Percentiles rank a stretch among this genome's conserved stretches.
These are phyloP conservation scores for Zaprionus capensis DNA, from an alignment of 1,140 invertebrate species.

Conservation along the genomic window DNA sequence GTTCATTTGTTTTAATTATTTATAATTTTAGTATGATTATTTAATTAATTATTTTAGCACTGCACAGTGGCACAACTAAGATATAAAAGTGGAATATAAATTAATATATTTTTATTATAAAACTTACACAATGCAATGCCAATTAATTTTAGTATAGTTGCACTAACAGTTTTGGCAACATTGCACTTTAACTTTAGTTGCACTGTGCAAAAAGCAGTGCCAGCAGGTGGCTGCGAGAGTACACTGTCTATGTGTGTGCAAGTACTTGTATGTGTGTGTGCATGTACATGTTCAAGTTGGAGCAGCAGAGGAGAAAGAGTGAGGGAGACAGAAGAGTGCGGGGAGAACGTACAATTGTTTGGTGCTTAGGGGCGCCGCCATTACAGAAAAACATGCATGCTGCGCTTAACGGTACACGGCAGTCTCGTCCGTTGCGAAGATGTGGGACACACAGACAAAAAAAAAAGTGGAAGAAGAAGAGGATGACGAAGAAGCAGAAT, in stretches of 20 bases:
- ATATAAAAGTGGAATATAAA: not conserved
- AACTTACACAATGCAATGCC: not conserved
- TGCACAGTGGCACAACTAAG: conserved; percentile 15
- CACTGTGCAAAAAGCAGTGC: conserved; percentile 35
- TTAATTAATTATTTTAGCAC: not conserved
- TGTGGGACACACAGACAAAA: conserved; percentile 45
- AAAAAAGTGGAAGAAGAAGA: conserved; percentile 22
- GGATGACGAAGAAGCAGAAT: not conserved
- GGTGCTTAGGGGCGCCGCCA: conserved; percentile 39
- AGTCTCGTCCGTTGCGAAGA: conserved; percentile 23
- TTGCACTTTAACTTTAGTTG: conserved; percentile 15
- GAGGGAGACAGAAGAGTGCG: not conserved
- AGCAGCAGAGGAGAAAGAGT: not conserved
- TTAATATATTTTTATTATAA: too few relatives aligned
- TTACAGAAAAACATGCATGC: conserved; percentile 51
- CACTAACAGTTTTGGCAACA: not conserved
- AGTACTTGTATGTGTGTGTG: not conserved
- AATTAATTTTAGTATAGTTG: not conserved
- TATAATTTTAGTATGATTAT: too few relatives aligned
- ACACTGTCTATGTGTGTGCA: conserved; percentile 10
- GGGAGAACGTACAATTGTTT: conserved; percentile 34
- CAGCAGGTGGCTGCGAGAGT: conserved; percentile 39
- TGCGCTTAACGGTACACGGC: conserved; percentile 47
- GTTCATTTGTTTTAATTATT: too few relatives aligned
- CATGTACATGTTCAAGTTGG: not conserved